phyloP scores from a whole-genome alignment of 2,888 invertebrate species.

The Ceriagrion tenellum region DNA sequence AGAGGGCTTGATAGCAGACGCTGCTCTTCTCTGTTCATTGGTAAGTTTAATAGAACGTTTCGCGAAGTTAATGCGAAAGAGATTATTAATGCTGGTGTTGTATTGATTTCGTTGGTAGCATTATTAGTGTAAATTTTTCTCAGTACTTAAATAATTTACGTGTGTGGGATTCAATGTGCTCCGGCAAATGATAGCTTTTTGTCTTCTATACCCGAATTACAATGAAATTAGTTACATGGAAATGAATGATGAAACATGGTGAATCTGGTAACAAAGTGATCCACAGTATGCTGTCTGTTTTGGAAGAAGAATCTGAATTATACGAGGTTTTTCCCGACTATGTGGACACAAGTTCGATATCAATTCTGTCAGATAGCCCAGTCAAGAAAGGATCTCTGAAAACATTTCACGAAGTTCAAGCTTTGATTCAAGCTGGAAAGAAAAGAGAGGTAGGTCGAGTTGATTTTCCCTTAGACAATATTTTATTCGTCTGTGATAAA shows the following conservation, averaged over 20 bases:
- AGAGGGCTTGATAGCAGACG: slow-evolving; percentile 56
- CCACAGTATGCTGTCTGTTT: slow-evolving; percentile 83
- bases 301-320: slow-evolving; percentile 87
- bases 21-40: not conserved
- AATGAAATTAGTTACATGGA: slow-evolving; percentile 9
- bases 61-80: not conserved
- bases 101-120: not conserved
- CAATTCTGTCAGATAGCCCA: slow-evolving; percentile 84
- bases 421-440: slow-evolving; percentile 85
- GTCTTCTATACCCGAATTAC: not conserved
- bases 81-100: not conserved
- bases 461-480: not conserved
- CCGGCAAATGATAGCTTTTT: slow-evolving; percentile 23
- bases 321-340: slow-evolving; percentile 90
- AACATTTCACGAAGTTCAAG: slow-evolving; percentile 87
- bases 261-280: slow-evolving; percentile 69
- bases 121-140: not conserved
- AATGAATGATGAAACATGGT: slow-evolving; percentile 66
- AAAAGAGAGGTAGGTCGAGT: slow-evolving; percentile 81
- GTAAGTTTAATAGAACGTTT: not conserved
- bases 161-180: not conserved
- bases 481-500: not conserved
- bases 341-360: slow-evolving; percentile 89
- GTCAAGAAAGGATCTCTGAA: slow-evolving; percentile 89
- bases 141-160: not conserved